Conservation (phyloP, 2,113 vertebrate genomes). For the Glaucidium brasilianum region DNA sequence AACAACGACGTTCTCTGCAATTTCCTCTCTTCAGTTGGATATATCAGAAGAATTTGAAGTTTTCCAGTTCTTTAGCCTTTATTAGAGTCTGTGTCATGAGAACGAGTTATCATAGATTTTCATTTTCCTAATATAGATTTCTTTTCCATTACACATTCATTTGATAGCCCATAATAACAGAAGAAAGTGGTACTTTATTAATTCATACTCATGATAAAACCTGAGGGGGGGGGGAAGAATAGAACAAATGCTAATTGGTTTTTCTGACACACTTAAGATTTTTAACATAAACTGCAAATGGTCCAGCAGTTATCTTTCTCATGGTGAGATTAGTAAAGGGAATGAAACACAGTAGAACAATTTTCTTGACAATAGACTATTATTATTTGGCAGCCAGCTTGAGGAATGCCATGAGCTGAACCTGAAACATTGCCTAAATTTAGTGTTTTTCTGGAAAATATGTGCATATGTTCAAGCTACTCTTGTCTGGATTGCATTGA, state of each 20-base stretch:
- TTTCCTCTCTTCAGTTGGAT: neutral
- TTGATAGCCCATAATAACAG: neutral
- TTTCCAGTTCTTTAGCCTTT: conserved; percentile 3
- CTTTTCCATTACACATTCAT: neutral
- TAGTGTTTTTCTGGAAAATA: neutral
- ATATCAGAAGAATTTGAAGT: neutral
- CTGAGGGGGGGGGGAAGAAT: neutral
- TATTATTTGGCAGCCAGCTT: neutral
- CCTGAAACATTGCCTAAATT: neutral
- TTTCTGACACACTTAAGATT: neutral
- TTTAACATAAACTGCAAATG: neutral
- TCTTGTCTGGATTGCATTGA: neutral
- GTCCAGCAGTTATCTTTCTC: neutral
- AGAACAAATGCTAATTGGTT: neutral
- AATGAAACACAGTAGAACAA: neutral
- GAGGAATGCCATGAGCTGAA: neutral
- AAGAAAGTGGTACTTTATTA: neutral
- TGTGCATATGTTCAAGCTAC: neutral
- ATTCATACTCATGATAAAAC: conserved; percentile 10
- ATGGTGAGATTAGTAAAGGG: neutral
- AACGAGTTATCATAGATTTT: neutral
- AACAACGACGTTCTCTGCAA: neutral
- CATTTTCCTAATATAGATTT: conserved; percentile 20
- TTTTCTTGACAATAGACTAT: neutral
- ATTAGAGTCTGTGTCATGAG: neutral